Evolutionary conservation across 2,113 vertebrate species (phyloP), one percentile per base, ranked within the genome.

Genomic region (Limnothrissa miodon): DNA sequence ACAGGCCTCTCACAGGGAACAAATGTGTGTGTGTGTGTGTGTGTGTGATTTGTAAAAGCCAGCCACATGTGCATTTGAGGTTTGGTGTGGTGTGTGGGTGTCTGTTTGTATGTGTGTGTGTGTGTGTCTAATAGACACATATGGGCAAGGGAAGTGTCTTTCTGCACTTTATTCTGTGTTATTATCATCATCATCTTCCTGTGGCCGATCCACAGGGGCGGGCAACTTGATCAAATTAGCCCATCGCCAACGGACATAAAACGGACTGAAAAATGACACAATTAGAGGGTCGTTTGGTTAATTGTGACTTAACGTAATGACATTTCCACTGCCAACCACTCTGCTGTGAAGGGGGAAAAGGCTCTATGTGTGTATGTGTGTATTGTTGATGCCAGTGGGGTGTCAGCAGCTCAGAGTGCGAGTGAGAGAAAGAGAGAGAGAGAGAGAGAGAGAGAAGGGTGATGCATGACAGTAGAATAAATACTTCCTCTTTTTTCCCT

Each of bases 241-340:
- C 56, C 87, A 59, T 88, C 90, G 89, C 86, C 85, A 84, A 87
- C 90, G 80, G 83, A 91, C 89, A 89, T 87, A 86, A n/a, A 81
- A 83, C 85, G 86, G 86, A 88, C 85, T 85, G 83, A 85, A 84
- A 87, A 88, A 89, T 88, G 90, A 91, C 91, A 89, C 91, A 90
- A 92, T 92, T 90, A 92, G 87, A 85, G 81, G 90, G 91, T 92
- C 90, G 87, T 92, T 92, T 90, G 92, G 92, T 93, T 92, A 93
- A 93, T 93, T 93, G 91, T 90, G 79, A 84, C 83, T 81, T 78
- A 84, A 81, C 44, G 17, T 51, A 82, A 39, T 45, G 66, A 15
- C 25, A 74, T 74, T 74, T 74, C 66, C 33, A 74, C 33, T 74
- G 66, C 66, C 29, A 74, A 21, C 29, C 66, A 74, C 59, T 62